Percentiles rank a stretch among this genome's conserved stretches.
Evolutionary conservation across 2,888 invertebrate genomes (phyloP).

Genomic region (Eugnorisma glareosa): DNA sequence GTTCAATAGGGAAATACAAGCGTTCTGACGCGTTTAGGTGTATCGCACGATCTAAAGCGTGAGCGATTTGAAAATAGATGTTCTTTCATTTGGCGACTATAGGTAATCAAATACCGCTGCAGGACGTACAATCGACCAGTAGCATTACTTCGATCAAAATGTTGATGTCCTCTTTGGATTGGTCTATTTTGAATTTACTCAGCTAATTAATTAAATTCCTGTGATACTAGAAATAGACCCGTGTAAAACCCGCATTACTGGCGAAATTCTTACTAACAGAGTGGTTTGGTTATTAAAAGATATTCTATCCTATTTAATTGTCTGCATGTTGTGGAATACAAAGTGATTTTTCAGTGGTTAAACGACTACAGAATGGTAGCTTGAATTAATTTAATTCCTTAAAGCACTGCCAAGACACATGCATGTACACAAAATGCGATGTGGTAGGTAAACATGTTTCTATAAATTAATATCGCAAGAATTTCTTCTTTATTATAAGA

Average conservation of each 20-base stretch:
- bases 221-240: neutral
- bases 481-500: neutral
- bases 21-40: neutral
- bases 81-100: neutral
- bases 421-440: neutral
- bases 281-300: neutral
- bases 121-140: neutral
- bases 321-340: neutral
- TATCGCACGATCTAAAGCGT: neutral
- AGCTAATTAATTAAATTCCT: neutral
- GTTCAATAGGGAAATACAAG: neutral
- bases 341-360: neutral
- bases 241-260: neutral
- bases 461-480: neutral
- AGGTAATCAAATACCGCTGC: neutral
- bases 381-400: neutral
- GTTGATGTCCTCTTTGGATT: neutral
- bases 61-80: neutral
- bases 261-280: neutral
- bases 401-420: neutral
- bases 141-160: neutral
- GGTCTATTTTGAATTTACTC: neutral
- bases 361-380: slow-evolving; percentile 3
- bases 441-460: neutral
- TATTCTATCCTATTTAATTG: neutral